Percentiles rank a stretch among this genome's conserved stretches.
Evolutionary conservation across 2,797 vertebrate species (phyloP).

Genomic region (Enteromius unitaeniatus): DNA sequence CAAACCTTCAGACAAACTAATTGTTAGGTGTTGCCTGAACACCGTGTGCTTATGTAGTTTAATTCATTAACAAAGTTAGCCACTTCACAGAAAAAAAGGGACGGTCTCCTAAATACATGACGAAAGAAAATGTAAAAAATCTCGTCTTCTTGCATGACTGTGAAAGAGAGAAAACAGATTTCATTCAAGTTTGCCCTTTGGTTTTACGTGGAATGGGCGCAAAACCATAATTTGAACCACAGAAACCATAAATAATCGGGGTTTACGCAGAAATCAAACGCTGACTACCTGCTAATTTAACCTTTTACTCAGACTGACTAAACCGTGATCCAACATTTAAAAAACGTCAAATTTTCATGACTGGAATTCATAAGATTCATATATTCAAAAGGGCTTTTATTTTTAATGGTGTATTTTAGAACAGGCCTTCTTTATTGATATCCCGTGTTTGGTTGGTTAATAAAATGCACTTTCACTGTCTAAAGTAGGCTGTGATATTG

Average conservation of each 20-base stretch:
- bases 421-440: neutral
- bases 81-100: slow-evolving; percentile 4
- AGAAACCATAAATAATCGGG: slow-evolving; percentile 51
- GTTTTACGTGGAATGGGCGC: slow-evolving; percentile 14
- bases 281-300: slow-evolving; percentile 45
- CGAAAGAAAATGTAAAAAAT: neutral
- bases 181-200: neutral
- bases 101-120: neutral
- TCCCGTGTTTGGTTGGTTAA: neutral
- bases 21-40: slow-evolving; percentile 43
- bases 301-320: neutral
- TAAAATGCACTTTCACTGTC: neutral
- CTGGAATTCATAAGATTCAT: neutral
- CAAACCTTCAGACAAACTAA: slow-evolving; percentile 7
- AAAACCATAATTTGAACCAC: slow-evolving; percentile 46
- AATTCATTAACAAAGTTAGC: neutral
- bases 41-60: neutral
- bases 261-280: slow-evolving; percentile 39
- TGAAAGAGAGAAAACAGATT: neutral
- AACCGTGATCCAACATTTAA: neutral
- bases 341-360: neutral
- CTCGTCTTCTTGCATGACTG: neutral
- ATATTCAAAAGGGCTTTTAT: neutral
- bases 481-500: neutral
- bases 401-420: neutral